phyloP scores from a whole-genome alignment of 2,113 vertebrate species.

The Myocastor coypus region DNA sequence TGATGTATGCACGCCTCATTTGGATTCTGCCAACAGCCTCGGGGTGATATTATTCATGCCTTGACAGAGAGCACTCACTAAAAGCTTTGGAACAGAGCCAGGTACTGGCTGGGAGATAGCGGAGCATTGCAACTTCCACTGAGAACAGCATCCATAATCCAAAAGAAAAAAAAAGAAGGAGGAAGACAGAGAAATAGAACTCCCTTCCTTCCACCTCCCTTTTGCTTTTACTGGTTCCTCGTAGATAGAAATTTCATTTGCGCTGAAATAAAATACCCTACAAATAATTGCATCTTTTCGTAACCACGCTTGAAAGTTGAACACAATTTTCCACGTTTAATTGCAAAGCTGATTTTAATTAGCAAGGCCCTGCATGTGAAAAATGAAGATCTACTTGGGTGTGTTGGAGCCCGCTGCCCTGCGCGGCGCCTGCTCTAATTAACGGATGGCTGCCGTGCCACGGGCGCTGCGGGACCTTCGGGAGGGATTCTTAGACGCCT shows the following conservation, averaged over 20 bases:
- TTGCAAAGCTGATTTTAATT: slow-evolving; percentile 97
- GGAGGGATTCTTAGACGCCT: slow-evolving; percentile 75
- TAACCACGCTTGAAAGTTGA: slow-evolving; percentile 92
- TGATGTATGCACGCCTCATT: slow-evolving; percentile 96
- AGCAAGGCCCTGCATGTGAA: slow-evolving; percentile 89
- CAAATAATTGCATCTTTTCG: slow-evolving; percentile 92
- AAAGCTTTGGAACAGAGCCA: slow-evolving; percentile 98
- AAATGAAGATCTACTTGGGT: slow-evolving; percentile 90
- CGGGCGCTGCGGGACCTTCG: background rate
- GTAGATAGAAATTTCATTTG: slow-evolving; percentile 92
- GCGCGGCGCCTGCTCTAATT: slow-evolving; percentile 80
- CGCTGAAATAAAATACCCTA: slow-evolving; percentile 94
- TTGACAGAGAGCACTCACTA: slow-evolving; percentile 98
- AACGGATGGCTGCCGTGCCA: background rate
- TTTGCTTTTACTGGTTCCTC: slow-evolving; percentile 81
- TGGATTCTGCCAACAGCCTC: slow-evolving; percentile 97
- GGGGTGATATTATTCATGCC: slow-evolving; percentile 99
- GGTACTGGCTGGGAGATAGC: slow-evolving; percentile 92
- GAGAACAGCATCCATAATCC: slow-evolving; percentile 89
- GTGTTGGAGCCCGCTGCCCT: slow-evolving; percentile 85
- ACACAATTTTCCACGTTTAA: slow-evolving; percentile 97
- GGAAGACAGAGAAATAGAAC: slow-evolving; percentile 66
- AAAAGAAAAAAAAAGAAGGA: slow-evolving; percentile 19
- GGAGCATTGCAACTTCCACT: slow-evolving; percentile 88
- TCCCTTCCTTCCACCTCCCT: slow-evolving; percentile 81